These are phyloP conservation scores for Merops nubicus DNA, from an alignment of 2,113 vertebrate species.

Conservation along the genomic window DNA sequence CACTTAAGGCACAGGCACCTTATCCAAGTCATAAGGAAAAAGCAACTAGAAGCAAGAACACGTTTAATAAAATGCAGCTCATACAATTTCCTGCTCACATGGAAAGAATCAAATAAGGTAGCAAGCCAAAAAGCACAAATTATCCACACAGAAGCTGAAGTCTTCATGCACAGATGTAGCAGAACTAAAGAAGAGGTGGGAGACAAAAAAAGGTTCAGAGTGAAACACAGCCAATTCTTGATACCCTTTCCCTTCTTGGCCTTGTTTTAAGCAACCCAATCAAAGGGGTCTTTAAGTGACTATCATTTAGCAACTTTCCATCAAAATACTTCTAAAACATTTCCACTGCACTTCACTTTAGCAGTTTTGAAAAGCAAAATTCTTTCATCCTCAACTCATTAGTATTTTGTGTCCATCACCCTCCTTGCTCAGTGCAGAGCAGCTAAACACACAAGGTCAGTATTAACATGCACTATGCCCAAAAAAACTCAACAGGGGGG, in stretches of 20 bases:
- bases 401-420: neutral
- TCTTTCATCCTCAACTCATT: neutral
- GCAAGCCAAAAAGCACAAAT: neutral
- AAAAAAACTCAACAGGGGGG: fast-evolving
- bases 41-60: neutral
- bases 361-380: neutral
- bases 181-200: neutral
- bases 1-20: neutral
- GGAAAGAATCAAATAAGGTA: neutral
- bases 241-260: neutral
- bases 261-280: neutral
- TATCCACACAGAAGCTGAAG: neutral
- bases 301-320: neutral
- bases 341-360: neutral
- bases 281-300: neutral
- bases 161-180: neutral
- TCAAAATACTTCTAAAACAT: neutral
- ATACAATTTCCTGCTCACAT: neutral
- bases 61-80: neutral
- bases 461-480: neutral
- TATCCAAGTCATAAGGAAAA: neutral
- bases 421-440: neutral
- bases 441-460: neutral
- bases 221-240: neutral
- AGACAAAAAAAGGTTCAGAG: neutral